Conservation (phyloP, 2,888 invertebrate genomes). For the Sinelater perroti region DNA sequence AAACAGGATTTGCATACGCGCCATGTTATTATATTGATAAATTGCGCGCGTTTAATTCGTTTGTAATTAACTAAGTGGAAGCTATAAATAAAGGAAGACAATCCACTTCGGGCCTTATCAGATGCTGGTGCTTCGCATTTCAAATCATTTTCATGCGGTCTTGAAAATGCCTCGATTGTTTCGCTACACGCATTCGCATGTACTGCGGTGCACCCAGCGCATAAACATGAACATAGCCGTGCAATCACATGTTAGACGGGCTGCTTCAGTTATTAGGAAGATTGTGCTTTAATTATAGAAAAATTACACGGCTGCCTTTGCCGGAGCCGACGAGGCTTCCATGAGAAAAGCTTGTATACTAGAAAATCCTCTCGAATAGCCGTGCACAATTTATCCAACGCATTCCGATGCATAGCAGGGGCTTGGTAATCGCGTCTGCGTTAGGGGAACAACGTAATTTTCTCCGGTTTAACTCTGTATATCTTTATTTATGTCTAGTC, state of each 20-base stretch:
- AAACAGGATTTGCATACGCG: conserved; percentile 42
- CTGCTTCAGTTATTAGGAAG: conserved; percentile 7
- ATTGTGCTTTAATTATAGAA: not conserved
- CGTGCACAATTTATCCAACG: no score
- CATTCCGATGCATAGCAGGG: no score
- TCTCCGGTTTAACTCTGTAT: no score
- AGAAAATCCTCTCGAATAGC: no score
- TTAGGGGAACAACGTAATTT: no score
- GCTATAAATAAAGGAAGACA: conserved; percentile 44
- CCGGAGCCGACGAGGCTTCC: no score
- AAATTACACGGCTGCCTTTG: no score
- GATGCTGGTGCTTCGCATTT: conserved; percentile 39
- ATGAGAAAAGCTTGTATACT: no score
- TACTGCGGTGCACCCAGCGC: conserved; percentile 8
- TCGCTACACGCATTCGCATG: conserved; percentile 32
- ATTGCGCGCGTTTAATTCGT: conserved; percentile 46
- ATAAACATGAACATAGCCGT: conserved; percentile 22
- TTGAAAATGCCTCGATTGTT: conserved; percentile 33
- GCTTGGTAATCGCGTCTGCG: no score
- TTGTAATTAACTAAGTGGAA: conserved; percentile 47
- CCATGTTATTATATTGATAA: conserved; percentile 42
- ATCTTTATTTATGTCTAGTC: no score
- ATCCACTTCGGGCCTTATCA: conserved; percentile 42
- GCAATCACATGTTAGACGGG: conserved; percentile 15
- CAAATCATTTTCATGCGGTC: conserved; percentile 38